These are phyloP conservation scores for Lipophrys pholis DNA, from an alignment of 2,113 vertebrate genomes.

Conservation along the genomic window DNA sequence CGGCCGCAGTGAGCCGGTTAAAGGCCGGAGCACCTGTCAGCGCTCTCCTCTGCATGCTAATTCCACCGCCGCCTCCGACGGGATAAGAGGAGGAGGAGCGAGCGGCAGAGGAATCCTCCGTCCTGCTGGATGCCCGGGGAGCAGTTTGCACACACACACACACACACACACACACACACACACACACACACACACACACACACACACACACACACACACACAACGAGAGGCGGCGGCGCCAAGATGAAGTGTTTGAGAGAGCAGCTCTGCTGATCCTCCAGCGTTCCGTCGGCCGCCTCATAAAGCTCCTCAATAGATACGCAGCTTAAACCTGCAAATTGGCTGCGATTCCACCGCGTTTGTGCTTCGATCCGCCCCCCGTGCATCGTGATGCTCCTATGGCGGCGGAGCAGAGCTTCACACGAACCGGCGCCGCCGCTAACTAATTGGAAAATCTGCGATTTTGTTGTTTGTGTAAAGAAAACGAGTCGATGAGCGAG, in stretches of 20 bases:
- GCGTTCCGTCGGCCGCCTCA: slow-evolving; percentile 7
- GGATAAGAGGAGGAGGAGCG: slow-evolving; percentile 70
- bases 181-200: slow-evolving; percentile 33
- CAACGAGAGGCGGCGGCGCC: no score
- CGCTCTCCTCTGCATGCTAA: slow-evolving; percentile 77
- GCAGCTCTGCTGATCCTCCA: not conserved
- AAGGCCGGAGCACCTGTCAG: slow-evolving; percentile 72
- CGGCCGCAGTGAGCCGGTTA: slow-evolving; percentile 61
- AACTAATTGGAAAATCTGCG: not conserved
- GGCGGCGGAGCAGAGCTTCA: not conserved
- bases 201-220: no score
- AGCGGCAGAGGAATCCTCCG: slow-evolving; percentile 49
- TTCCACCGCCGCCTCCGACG: slow-evolving; percentile 51
- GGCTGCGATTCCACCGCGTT: slow-evolving; percentile 8
- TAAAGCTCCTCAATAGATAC: not conserved
- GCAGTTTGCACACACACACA: slow-evolving; percentile 31
- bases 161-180: slow-evolving; percentile 48
- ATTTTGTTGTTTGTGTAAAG: not conserved
- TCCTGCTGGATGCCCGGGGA: slow-evolving; percentile 16
- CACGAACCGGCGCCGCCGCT: not conserved
- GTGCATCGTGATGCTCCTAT: not conserved
- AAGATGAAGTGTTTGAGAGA: slow-evolving; percentile 25
- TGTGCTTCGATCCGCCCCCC: not conserved
- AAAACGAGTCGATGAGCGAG: not conserved
- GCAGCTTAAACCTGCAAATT: slow-evolving; percentile 28